Percentiles rank a stretch among this genome's conserved stretches.
Conservation (phyloP, 2,113 vertebrate genomes). For the Pterocles burchelli region DNA sequence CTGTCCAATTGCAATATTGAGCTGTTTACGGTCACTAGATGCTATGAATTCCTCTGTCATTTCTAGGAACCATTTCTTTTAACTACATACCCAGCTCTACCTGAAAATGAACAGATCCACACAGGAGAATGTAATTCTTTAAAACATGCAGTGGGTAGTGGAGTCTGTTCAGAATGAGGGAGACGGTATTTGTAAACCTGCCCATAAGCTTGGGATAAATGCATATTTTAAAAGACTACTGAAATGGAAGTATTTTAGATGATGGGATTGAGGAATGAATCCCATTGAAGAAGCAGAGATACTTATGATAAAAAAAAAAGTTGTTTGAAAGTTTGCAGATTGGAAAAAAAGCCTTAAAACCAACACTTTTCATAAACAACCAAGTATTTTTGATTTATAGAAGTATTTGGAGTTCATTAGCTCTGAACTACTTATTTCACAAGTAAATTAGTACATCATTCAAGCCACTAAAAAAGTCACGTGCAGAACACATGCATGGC, state of each 20-base stretch:
- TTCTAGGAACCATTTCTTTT: not conserved
- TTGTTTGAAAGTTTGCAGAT: not conserved
- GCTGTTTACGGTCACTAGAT: not conserved
- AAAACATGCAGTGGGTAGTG: not conserved
- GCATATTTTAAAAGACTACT: not conserved
- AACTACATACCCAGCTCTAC: not conserved
- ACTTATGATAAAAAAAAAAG: not conserved
- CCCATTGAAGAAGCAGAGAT: not conserved
- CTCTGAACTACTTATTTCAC: not conserved
- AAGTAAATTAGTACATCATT: not conserved
- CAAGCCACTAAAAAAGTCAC: not conserved
- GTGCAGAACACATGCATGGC: not conserved
- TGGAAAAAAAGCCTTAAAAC: not conserved
- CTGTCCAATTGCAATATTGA: not conserved
- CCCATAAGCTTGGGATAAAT: not conserved
- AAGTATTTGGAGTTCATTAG: not conserved
- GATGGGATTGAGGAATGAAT: constrained; percentile 1
- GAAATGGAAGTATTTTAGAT: constrained; percentile 21
- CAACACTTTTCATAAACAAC: not conserved
- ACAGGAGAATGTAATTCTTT: not conserved
- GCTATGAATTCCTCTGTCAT: not conserved
- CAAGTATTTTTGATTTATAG: not conserved
- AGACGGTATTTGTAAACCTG: not conserved
- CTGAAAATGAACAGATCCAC: constrained; percentile 23
- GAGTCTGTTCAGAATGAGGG: not conserved